Evolutionary conservation across 2,888 invertebrate species (phyloP).

Genomic region (Stegophylla sp.): DNA sequence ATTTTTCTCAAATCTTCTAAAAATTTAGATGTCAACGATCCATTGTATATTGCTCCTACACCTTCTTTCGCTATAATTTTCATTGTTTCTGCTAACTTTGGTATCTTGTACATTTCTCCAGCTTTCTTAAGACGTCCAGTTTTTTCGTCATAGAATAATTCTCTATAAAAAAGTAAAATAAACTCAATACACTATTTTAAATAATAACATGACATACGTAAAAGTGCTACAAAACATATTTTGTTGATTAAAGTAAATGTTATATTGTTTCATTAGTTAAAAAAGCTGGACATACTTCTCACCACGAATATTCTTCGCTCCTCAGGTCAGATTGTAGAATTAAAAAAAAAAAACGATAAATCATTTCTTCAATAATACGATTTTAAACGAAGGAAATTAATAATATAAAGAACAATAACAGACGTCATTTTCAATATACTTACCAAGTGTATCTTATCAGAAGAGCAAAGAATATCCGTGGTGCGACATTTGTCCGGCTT

Average conservation of each 20-base stretch:
- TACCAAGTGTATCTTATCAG: too few species aligned
- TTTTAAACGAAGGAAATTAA: too few species aligned
- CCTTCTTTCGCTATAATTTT: slow-evolving; percentile 74
- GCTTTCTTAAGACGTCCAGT: slow-evolving; percentile 71
- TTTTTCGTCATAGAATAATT: slow-evolving; percentile 66
- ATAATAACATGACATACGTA: background rate
- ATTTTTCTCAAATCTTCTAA: slow-evolving; percentile 73
- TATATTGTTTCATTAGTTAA: too few species aligned
- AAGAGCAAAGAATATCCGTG: too few species aligned
- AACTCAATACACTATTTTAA: background rate
- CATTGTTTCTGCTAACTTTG: slow-evolving; percentile 75
- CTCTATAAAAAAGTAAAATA: background rate
- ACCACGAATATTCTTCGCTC: too few species aligned
- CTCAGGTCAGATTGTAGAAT: too few species aligned
- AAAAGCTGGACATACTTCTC: too few species aligned
- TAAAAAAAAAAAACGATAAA: too few species aligned
- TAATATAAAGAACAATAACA: too few species aligned
- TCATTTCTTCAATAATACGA: too few species aligned
- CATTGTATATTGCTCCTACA: slow-evolving; percentile 77
- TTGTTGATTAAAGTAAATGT: background rate
- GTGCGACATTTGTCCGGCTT: too few species aligned
- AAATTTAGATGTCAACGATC: slow-evolving; percentile 72
- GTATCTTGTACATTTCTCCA: slow-evolving; percentile 73
- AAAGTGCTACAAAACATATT: background rate
- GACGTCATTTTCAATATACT: too few species aligned